A percentile compares a stretch with the other conserved stretches of the same genome.
These are phyloP conservation scores for Doris montereyensis DNA, from an alignment of 2,888 invertebrate genomes.

Conservation along the genomic window DNA sequence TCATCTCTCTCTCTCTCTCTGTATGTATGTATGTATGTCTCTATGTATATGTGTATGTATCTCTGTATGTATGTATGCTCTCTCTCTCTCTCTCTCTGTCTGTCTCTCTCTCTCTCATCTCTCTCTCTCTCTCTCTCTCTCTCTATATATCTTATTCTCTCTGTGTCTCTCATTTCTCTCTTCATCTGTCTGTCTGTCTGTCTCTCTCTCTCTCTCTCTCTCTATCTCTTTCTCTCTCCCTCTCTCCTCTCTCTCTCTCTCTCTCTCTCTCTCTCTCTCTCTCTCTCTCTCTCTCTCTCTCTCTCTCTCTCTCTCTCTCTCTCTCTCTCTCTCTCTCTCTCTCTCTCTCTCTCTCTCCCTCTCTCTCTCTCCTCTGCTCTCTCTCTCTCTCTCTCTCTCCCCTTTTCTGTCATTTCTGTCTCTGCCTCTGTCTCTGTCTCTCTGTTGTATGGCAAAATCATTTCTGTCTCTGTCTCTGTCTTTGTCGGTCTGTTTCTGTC, in stretches of 20 bases:
- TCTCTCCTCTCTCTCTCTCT: background rate
- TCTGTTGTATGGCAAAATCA: no score
- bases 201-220: no score
- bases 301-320: constrained; percentile 10
- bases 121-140: no score
- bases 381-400: no score
- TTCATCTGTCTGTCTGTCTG: background rate
- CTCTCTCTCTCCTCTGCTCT: constrained; percentile 1
- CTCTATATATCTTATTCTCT: background rate
- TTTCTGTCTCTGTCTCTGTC: no score
- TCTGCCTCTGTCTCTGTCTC: no score
- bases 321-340: background rate
- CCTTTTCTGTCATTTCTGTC: no score
- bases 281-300: constrained; percentile 12
- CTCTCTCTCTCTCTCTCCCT: constrained; percentile 4
- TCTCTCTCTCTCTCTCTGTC: background rate
- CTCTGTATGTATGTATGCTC: no score
- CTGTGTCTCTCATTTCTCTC: constrained; percentile 1
- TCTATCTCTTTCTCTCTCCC: constrained; percentile 8
- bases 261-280: constrained; percentile 2
- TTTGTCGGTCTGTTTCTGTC: no score
- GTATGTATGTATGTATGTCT: background rate
- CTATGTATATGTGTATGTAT: no score
- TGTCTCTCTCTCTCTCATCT: background rate
- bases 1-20: background rate